These are phyloP conservation scores for Osmerus mordax DNA, from an alignment of 2,113 vertebrate species.

Conservation along the genomic window DNA sequence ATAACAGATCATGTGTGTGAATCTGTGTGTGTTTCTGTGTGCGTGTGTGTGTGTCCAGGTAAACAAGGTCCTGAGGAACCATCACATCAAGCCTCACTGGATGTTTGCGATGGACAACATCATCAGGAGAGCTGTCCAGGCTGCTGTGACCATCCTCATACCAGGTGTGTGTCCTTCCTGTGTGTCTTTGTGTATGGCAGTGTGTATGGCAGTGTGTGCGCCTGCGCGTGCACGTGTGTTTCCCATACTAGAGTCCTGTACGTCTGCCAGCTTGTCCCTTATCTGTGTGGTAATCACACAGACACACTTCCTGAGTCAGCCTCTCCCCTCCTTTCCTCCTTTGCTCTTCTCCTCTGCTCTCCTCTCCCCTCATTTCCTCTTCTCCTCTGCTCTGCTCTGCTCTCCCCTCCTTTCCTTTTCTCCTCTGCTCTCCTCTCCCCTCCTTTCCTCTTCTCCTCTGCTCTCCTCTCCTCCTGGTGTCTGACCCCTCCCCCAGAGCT, in stretches of 20 bases:
- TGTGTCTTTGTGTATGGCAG: not conserved
- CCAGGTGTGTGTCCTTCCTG: constrained; percentile 72
- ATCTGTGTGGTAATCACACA: not conserved
- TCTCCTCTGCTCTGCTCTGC: not conserved
- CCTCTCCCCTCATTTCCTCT: not conserved
- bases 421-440: not conserved
- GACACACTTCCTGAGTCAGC: not conserved
- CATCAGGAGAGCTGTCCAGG: constrained; percentile 88
- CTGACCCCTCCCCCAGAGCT: constrained; percentile 72
- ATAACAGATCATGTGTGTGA: not conserved
- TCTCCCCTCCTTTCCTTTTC: not conserved
- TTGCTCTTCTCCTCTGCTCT: not conserved
- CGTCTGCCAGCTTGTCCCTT: no score
- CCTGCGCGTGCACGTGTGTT: not conserved
- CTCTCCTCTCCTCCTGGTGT: not conserved
- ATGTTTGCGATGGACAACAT: constrained; percentile 98
- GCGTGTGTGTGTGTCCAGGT: constrained; percentile 68
- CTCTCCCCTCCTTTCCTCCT: not conserved
- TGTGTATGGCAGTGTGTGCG: not conserved
- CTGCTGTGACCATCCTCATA: constrained; percentile 88
- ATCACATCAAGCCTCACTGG: constrained; percentile 92
- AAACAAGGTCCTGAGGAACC: constrained; percentile 89
- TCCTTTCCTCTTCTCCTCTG: not conserved
- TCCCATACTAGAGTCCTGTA: no score
- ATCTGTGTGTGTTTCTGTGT: not conserved